Percentiles rank a stretch among this genome's conserved stretches.
Evolutionary conservation across 2,113 vertebrate genomes (phyloP).

Genomic region (Pseudolaguvia tuberculata): DNA sequence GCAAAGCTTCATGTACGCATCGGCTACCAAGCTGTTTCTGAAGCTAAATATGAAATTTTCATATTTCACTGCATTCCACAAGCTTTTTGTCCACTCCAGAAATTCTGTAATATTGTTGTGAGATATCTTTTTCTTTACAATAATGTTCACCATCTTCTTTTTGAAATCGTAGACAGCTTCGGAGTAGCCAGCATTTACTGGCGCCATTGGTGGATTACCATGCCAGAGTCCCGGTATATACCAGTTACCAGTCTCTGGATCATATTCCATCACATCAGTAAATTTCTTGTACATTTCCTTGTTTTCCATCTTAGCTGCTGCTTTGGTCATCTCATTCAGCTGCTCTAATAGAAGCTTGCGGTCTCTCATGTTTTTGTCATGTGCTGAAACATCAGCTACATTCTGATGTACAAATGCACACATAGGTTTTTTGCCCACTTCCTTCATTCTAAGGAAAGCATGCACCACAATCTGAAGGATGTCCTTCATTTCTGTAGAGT

Average conservation of each 20-base stretch:
- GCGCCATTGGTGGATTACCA: slow-evolving; percentile 67
- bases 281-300: slow-evolving; percentile 57
- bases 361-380: slow-evolving; percentile 66
- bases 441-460: slow-evolving; percentile 62
- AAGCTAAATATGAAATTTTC: slow-evolving; percentile 71
- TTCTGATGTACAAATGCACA: slow-evolving; percentile 76
- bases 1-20: slow-evolving; percentile 60
- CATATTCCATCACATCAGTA: slow-evolving; percentile 64
- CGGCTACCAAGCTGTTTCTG: slow-evolving; percentile 63
- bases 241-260: slow-evolving; percentile 57
- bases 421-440: slow-evolving; percentile 67
- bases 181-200: slow-evolving; percentile 62
- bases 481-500: slow-evolving; percentile 61
- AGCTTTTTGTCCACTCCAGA: slow-evolving; percentile 55
- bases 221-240: slow-evolving; percentile 67
- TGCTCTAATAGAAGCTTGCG: slow-evolving; percentile 61
- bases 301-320: slow-evolving; percentile 65
- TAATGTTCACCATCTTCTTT: slow-evolving; percentile 50
- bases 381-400: slow-evolving; percentile 63
- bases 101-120: slow-evolving; percentile 50
- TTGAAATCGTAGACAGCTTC: slow-evolving; percentile 61
- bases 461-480: slow-evolving; percentile 64
- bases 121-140: slow-evolving; percentile 26
- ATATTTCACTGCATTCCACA: slow-evolving; percentile 65
- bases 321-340: slow-evolving; percentile 63